Conservation (phyloP, 2,888 invertebrate species). For the Drosophila crucigera region DNA sequence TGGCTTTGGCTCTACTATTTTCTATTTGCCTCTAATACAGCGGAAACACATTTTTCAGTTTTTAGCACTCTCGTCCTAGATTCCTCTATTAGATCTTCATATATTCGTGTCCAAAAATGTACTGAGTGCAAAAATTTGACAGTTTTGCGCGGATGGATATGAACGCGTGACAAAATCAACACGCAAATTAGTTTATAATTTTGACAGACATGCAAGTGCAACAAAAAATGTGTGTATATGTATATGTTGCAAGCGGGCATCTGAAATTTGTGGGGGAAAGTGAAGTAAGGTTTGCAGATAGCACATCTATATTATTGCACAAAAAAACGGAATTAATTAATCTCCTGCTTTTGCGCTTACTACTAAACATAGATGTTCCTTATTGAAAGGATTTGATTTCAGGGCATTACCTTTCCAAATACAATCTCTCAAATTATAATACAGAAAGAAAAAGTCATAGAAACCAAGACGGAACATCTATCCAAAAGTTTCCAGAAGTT, state of each 20-base stretch:
- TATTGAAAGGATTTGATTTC: not conserved
- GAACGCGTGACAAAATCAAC: slow-evolving; percentile 47
- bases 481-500: too few species aligned
- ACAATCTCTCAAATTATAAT: not conserved
- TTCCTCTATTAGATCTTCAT: not conserved
- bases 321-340: not conserved
- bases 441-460: not conserved
- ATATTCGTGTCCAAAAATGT: slow-evolving; percentile 12
- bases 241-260: slow-evolving; percentile 2
- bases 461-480: too few species aligned
- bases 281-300: not conserved
- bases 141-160: slow-evolving; percentile 24
- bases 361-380: too few species aligned
- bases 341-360: not conserved
- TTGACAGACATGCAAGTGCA: slow-evolving; percentile 9
- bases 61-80: not conserved
- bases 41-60: slow-evolving; percentile 25
- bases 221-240: slow-evolving; percentile 2
- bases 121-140: slow-evolving; percentile 23
- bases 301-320: not conserved
- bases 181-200: slow-evolving; percentile 66
- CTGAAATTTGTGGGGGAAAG: not conserved
- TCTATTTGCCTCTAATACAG: slow-evolving; percentile 39
- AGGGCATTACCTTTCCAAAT: not conserved
- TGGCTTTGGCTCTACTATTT: slow-evolving; percentile 29